A percentile compares a stretch with the other conserved stretches of the same genome.
Conservation (phyloP, 35 echinoderm and acorn worm genomes). For the Chiridota heheva region DNA sequence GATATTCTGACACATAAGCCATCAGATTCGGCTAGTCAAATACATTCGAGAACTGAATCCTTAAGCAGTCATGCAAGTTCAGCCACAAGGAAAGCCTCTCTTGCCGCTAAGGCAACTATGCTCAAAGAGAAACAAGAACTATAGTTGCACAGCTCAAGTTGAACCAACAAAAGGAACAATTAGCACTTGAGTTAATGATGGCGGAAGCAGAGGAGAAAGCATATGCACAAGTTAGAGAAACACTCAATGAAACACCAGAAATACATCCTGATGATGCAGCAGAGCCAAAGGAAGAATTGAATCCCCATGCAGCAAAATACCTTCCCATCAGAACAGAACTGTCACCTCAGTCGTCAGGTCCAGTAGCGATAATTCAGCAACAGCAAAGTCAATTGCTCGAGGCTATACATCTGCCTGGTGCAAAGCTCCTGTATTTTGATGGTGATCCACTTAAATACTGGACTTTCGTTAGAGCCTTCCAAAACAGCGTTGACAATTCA, state of each 20-base stretch:
- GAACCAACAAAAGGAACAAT: constrained; percentile 10
- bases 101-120: neutral
- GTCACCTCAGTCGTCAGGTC: neutral
- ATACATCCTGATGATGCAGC: neutral
- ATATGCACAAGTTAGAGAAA: neutral
- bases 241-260: neutral
- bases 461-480: constrained; percentile 40
- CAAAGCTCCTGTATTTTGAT: constrained; percentile 46
- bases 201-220: neutral
- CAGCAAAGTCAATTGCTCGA: constrained; percentile 54
- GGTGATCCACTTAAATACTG: constrained; percentile 54
- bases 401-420: constrained; percentile 43
- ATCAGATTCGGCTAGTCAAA: constrained; percentile 3
- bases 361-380: constrained; percentile 8
- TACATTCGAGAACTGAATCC: neutral
- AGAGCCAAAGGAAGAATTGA: neutral
- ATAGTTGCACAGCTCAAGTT: constrained; percentile 13
- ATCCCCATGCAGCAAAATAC: neutral
- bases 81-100: constrained; percentile 12
- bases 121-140: neutral
- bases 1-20: neutral
- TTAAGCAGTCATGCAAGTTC: neutral
- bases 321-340: neutral
- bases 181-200: neutral
- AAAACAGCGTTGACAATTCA: constrained; percentile 49